phyloP scores from a whole-genome alignment of 2,113 vertebrate genomes.

The Tetraodon nigroviridis region DNA sequence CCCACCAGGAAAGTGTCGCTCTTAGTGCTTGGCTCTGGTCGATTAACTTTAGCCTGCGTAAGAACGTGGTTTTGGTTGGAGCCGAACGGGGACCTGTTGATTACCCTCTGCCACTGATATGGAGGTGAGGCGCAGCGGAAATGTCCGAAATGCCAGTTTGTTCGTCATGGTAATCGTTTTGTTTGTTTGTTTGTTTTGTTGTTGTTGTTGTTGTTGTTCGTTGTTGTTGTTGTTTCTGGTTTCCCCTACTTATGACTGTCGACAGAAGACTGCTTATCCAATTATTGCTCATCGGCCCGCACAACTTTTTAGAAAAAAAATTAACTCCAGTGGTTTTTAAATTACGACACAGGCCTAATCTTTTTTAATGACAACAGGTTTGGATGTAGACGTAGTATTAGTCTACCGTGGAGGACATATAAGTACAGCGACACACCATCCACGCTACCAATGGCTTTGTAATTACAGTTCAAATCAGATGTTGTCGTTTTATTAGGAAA shows the following conservation, averaged over 20 bases:
- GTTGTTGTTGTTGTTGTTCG: too few relatives aligned
- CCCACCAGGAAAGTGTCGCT: constrained; percentile 9
- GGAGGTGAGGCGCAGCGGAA: constrained; percentile 54
- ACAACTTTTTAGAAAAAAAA: constrained; percentile 26
- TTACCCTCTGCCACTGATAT: constrained; percentile 41
- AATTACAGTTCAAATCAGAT: constrained; percentile 58
- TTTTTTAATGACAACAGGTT: constrained; percentile 32
- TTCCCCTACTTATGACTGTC: too few relatives aligned
- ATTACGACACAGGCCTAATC: constrained; percentile 5
- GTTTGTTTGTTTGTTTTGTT: too few relatives aligned
- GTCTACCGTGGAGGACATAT: constrained; percentile 35
- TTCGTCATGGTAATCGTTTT: constrained; percentile 38
- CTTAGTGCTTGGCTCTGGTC: neutral
- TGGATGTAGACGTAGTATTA: constrained; percentile 42
- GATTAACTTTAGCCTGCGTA: constrained; percentile 1
- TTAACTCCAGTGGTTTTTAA: constrained; percentile 12
- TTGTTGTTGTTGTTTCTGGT: too few relatives aligned
- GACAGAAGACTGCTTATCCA: constrained; percentile 22
- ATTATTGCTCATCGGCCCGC: constrained; percentile 21
- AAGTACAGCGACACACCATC: constrained; percentile 17
- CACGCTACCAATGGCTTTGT: constrained; percentile 31
- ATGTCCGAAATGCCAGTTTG: constrained; percentile 24
- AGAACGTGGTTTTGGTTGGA: constrained; percentile 3
- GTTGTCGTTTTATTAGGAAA: constrained; percentile 59
- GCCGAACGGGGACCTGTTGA: constrained; percentile 64